phyloP scores from a whole-genome alignment of 2,888 invertebrate species.

The Andrena bucephala region DNA sequence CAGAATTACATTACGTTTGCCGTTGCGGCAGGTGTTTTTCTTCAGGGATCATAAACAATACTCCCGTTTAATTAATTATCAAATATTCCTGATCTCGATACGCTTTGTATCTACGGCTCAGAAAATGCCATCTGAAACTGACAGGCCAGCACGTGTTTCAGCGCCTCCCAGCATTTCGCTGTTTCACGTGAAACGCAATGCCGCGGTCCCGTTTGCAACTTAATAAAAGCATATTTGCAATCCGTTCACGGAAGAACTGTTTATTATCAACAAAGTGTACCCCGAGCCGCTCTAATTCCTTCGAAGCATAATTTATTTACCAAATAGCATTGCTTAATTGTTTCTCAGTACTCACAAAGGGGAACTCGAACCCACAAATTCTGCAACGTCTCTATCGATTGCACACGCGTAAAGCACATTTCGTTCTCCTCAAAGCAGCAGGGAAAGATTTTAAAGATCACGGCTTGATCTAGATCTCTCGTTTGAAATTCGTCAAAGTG shows the following conservation, averaged over 20 bases:
- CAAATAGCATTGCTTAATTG: background rate
- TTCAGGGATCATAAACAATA: no score
- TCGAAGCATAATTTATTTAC: background rate
- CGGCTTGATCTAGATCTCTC: no score
- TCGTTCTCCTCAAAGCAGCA: background rate
- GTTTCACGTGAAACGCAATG: background rate
- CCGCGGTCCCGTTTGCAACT: background rate
- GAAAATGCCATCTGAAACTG: conserved; percentile 21
- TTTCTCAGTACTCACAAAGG: background rate
- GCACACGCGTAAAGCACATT: background rate
- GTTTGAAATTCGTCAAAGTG: background rate
- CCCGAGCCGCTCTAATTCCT: background rate
- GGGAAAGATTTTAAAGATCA: no score
- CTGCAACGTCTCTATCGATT: no score
- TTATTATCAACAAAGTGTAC: background rate
- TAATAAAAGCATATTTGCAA: background rate
- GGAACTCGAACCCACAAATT: background rate
- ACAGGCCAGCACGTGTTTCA: conserved; percentile 30
- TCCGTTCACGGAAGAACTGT: background rate
- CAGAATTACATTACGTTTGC: background rate
- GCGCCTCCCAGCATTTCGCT: conserved; percentile 8
- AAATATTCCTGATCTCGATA: background rate
- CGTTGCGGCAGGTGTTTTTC: background rate
- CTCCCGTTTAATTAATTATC: background rate
- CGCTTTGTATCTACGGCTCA: background rate